Evolutionary conservation across 92 coral and sea anemone species (phyloP), one percentile per base, ranked within the genome.

Genomic region (Porites evermanni): DNA sequence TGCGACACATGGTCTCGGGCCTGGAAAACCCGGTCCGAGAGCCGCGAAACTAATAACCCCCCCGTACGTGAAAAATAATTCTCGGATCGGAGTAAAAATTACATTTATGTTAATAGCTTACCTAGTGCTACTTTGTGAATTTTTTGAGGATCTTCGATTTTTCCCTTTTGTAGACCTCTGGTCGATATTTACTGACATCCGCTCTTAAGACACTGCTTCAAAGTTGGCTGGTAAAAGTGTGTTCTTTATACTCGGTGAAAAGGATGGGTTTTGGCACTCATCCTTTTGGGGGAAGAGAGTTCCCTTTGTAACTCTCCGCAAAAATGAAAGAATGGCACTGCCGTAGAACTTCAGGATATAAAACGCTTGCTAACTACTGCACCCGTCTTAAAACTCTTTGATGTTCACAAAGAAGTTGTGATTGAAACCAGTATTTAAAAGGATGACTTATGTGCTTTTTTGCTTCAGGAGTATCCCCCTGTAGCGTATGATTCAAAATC

Each of bases 301-400:
- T 38, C 47, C 47, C 47, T 38, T 38, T 38, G 47, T 38, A 38
- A 54, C 14, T 54, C 69, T 19, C 84, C 81, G 78, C 14, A 32
- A 75, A 84, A 86, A 77, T 73, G 63, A 77, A 61, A 64, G 84
- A 56, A 74, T 79, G 18, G 17, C 54, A 64, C 58, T 79, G 84
- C 47, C 5, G 47, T 2, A 60, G 72, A 47, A 63, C 64, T 79
- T 16, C 83, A 79, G 26, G 16, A 79, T 14, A 38, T 79, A 3
- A 79, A 79, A 26, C 12, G 70, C 18, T 19, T 79, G 47, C 58
- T 32, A 26, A 54, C 71, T 20, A 12, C 7, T n/a, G 81, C 81
- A 44, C 80, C 88, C 12, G 63, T 84, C 12, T 53, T 84, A 38
- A 11, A 79, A 16, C 77, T 17, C 19, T 74, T 44, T 38, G 61